These are phyloP conservation scores for Heliconius cydno DNA, from an alignment of 2,888 invertebrate genomes.

Conservation along the genomic window DNA sequence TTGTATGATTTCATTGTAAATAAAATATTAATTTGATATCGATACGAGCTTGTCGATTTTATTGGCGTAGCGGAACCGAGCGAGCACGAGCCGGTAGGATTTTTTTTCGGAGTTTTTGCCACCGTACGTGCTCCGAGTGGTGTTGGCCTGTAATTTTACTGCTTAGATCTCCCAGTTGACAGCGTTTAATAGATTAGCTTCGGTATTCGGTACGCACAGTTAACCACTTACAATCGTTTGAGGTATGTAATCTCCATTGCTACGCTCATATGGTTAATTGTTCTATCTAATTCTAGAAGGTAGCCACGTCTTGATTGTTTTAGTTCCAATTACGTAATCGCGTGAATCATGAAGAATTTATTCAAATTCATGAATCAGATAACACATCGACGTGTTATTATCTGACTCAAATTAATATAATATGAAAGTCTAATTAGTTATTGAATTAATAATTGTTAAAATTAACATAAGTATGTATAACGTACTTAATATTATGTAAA, in stretches of 20 bases:
- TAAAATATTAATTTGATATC: slow-evolving; percentile 27
- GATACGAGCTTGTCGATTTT: slow-evolving; percentile 33
- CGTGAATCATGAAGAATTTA: slow-evolving; percentile 32
- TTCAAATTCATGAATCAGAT: slow-evolving; percentile 15
- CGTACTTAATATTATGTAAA: slow-evolving; percentile 14
- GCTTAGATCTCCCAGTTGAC: slow-evolving; percentile 50
- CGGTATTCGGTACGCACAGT: slow-evolving; percentile 54
- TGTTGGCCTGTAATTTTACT: slow-evolving; percentile 30
- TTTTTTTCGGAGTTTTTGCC: slow-evolving; percentile 35
- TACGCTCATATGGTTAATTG: slow-evolving; percentile 48
- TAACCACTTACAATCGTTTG: slow-evolving; percentile 55
- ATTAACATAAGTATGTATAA: slow-evolving; percentile 11
- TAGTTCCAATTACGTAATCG: slow-evolving; percentile 41
- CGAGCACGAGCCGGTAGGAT: slow-evolving; percentile 33
- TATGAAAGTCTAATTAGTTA: slow-evolving; percentile 22
- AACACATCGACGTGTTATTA: slow-evolving; percentile 22
- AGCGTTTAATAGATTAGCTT: slow-evolving; percentile 55
- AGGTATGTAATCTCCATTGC: slow-evolving; percentile 56
- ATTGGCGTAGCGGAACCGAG: slow-evolving; percentile 40
- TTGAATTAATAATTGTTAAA: slow-evolving; percentile 19
- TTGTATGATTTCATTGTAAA: slow-evolving; percentile 34
- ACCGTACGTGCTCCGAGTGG: slow-evolving; percentile 32
- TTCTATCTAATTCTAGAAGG: slow-evolving; percentile 13
- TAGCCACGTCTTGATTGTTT: slow-evolving; percentile 38
- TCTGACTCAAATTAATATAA: slow-evolving; percentile 19